Evolutionary conservation across 2,113 vertebrate genomes (phyloP), one percentile per base, ranked within the genome.

Genomic region (Odocoileus virginianus): DNA sequence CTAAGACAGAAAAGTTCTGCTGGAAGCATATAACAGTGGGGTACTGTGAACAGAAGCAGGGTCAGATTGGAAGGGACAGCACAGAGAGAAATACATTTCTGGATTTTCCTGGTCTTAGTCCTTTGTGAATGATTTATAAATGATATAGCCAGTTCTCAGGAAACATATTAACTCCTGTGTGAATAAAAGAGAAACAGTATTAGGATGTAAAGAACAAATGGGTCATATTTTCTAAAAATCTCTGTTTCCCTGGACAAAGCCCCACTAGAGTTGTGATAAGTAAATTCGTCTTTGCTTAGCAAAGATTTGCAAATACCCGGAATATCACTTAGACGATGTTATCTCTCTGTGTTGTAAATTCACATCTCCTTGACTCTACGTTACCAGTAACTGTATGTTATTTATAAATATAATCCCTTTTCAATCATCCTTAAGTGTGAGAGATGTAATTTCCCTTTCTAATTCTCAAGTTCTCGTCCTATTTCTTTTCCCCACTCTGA

Each of bases 381-480:
- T 83, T 74, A 23, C n/a, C 47, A 90, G 13, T 81, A 81, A 67
- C 45, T 91, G 45, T 81, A 21, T 2, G 10, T 82, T 54, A 54
- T 83, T 89, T 30, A 95, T 71, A 90, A 58, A 52, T 89, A 14
- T 89, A 93, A 47, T 36, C n/a, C 81, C 79, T 74, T 88, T 54
- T 81, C 30, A 64, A 52, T 50, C n/a, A 43, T 79, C 78, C 23
- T 57, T 67, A 91, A 84, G 15, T 81, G 54, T 19, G 8, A 57
- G 55, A 86, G 16, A 36, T 76, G 4, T 16, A 67, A 50, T 82
- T 87, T 92, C 86, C 52, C 81, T 71, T 93, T 71, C 45, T 33
- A 94, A 7, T 90, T 79, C 43, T 88, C 67, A 96, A 87, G 16
- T 89, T 97, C 15, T 43, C 96, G 94, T 90, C 52, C 64, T 88